Conservation (phyloP, 2,113 vertebrate genomes). For the Mystacornis crossleyi region DNA sequence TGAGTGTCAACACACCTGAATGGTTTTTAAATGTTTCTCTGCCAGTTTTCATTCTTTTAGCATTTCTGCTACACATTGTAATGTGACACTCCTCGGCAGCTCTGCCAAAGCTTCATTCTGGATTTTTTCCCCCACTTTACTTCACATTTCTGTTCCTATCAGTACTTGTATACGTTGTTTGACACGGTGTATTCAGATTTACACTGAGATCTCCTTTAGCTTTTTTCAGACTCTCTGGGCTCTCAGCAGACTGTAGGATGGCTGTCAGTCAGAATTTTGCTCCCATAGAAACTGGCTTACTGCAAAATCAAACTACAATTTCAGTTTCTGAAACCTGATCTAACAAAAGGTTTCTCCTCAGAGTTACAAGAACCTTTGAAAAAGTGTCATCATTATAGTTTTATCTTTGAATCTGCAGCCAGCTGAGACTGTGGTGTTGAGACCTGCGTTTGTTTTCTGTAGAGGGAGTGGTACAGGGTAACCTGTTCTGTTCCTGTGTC, state of each 20-base stretch:
- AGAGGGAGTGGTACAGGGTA: neutral
- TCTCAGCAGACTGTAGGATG: neutral
- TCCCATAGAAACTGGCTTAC: neutral
- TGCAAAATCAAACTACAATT: neutral
- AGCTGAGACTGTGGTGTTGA: accelerated
- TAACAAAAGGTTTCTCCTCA: neutral
- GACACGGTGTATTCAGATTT: neutral
- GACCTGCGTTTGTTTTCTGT: neutral
- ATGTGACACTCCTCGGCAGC: accelerated
- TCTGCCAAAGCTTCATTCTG: neutral
- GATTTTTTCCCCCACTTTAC: neutral
- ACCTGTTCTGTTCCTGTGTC: neutral
- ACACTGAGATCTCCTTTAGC: neutral
- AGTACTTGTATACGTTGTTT: accelerated
- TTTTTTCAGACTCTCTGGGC: neutral
- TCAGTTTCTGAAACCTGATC: neutral
- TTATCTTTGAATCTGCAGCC: neutral
- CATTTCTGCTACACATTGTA: neutral
- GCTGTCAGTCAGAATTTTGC: neutral
- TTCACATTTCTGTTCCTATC: neutral
- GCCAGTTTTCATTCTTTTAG: neutral
- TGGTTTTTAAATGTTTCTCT: neutral
- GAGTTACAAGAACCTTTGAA: neutral
- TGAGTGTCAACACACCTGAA: neutral
- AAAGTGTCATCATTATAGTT: neutral